A percentile compares a stretch with the other conserved stretches of the same genome.
phyloP scores from a whole-genome alignment of 2,888 invertebrate genomes.

The Chelonus formosanus region DNA sequence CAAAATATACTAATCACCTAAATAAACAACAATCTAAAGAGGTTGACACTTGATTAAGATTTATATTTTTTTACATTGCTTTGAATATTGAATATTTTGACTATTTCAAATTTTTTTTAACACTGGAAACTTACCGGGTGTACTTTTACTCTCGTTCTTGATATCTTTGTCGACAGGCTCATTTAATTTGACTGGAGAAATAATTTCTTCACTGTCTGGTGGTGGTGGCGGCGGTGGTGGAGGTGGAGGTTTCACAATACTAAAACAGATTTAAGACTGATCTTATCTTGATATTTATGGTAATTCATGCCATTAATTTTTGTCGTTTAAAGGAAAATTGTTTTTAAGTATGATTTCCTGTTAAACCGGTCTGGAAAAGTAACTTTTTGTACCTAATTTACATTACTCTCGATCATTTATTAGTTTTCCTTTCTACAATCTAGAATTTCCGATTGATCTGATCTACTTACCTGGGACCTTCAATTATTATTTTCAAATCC shows the following conservation, averaged over 20 bases:
- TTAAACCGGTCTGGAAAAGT: constrained; percentile 5
- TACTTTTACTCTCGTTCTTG: constrained; percentile 49
- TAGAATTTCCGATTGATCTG: constrained; percentile 26
- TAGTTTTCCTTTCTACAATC: constrained; percentile 32
- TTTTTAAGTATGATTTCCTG: background rate
- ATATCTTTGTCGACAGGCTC: constrained; percentile 44
- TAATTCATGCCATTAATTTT: background rate
- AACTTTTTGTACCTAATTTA: background rate
- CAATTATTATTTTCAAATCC: constrained; percentile 52
- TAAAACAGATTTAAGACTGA: constrained; percentile 28
- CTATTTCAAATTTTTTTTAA: too few relatives aligned
- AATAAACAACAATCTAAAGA: too few relatives aligned
- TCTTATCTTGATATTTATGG: background rate
- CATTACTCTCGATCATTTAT: constrained; percentile 7
- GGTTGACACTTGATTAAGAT: too few relatives aligned
- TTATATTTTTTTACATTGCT: too few relatives aligned
- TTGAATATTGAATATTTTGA: too few relatives aligned
- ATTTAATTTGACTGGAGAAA: constrained; percentile 46
- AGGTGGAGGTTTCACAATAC: constrained; percentile 55
- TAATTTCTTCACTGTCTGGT: constrained; percentile 54
- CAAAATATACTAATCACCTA: too few relatives aligned
- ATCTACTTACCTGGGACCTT: constrained; percentile 56
- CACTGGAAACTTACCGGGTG: constrained; percentile 43
- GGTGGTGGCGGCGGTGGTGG: constrained; percentile 61
- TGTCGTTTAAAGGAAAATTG: background rate